A percentile compares a stretch with the other conserved stretches of the same genome.
Evolutionary conservation across 2,888 invertebrate genomes (phyloP).

Genomic region (Achlya flavicornis): DNA sequence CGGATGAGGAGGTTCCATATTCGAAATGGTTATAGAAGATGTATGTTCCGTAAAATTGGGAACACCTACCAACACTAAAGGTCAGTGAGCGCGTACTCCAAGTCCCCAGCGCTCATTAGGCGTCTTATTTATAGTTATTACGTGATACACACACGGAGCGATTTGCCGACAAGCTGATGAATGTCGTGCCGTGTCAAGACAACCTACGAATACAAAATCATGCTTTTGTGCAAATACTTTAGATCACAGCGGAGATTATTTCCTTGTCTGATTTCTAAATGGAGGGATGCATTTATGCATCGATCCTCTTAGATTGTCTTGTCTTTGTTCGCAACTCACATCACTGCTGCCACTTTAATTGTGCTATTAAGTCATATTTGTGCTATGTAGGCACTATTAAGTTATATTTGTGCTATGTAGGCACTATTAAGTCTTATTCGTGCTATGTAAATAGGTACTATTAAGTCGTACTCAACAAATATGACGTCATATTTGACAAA

Average conservation of each 20-base stretch:
- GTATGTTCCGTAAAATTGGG: slow-evolving; percentile 2
- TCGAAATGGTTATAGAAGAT: background rate
- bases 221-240: slow-evolving; percentile 15
- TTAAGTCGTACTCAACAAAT: no score
- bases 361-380: background rate
- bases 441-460: no score
- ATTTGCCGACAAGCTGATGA: slow-evolving; percentile 58
- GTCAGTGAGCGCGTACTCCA: background rate
- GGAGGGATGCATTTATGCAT: slow-evolving; percentile 12
- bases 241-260: slow-evolving; percentile 10
- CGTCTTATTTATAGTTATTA: slow-evolving; percentile 62
- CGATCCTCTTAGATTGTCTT: background rate
- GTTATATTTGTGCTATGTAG: no score
- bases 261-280: slow-evolving; percentile 13
- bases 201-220: slow-evolving; percentile 54
- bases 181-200: slow-evolving; percentile 52
- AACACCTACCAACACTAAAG: slow-evolving; percentile 5
- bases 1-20: background rate
- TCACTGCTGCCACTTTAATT: background rate
- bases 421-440: no score
- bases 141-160: slow-evolving; percentile 60
- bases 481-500: no score
- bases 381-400: background rate
- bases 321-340: background rate
- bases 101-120: slow-evolving; percentile 44